A percentile compares a stretch with the other conserved stretches of the same genome.
These are phyloP conservation scores for Copidosoma aretas DNA, from an alignment of 2,888 invertebrate genomes.

Conservation along the genomic window DNA sequence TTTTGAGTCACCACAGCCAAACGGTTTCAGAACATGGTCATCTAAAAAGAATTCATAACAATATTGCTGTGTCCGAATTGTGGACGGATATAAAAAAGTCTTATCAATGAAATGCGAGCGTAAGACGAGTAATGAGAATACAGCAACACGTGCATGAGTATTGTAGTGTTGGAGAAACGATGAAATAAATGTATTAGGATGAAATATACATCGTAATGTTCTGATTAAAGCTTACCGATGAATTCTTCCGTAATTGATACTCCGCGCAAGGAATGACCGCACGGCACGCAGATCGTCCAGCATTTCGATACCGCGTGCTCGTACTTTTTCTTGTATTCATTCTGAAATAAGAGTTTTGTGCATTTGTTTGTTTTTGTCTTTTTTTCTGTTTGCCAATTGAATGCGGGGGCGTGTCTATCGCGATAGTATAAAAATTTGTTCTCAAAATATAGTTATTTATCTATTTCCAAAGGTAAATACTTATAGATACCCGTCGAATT, in stretches of 20 bases:
- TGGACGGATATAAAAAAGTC: constrained; percentile 20
- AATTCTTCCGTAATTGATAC: constrained; percentile 47
- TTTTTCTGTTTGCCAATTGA: no score
- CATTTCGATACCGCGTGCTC: constrained; percentile 48
- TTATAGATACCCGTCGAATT: no score
- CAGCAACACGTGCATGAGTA: no score
- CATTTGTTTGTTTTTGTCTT: constrained; percentile 3
- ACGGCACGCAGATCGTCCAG: constrained; percentile 53
- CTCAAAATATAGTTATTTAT: background rate
- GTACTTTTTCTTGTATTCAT: constrained; percentile 48
- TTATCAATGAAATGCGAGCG: constrained; percentile 24
- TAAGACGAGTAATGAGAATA: constrained; percentile 17
- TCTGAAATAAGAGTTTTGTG: constrained; percentile 39
- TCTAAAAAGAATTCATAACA: constrained; percentile 44
- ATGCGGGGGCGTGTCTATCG: no score
- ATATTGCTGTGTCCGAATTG: constrained; percentile 23
- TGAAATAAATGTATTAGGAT: no score
- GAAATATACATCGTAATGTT: no score
- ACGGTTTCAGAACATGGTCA: constrained; percentile 48
- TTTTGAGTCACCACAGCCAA: constrained; percentile 24
- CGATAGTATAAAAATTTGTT: background rate
- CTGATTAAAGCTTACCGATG: constrained; percentile 43
- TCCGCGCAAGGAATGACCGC: constrained; percentile 45
- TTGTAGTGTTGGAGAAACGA: no score
- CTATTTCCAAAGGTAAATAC: no score